Percentiles rank a stretch among this genome's conserved stretches.
These are phyloP conservation scores for Pantherophis guttatus DNA, from an alignment of 2,113 vertebrate species.

Conservation along the genomic window DNA sequence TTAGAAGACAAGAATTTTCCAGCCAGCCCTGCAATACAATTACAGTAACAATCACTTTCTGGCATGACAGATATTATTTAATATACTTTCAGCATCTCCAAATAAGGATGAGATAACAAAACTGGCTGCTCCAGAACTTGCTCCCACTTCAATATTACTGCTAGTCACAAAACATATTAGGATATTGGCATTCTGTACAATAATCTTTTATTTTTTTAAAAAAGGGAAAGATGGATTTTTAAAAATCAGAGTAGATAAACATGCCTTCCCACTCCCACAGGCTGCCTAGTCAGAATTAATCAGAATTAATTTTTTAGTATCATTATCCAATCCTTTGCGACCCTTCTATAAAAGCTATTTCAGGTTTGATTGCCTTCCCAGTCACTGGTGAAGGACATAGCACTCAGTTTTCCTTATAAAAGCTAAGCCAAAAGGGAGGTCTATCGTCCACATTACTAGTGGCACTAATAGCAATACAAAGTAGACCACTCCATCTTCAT, in stretches of 20 bases:
- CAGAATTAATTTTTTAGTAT: conserved; percentile 47
- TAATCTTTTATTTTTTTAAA: conserved; percentile 16
- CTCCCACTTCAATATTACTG: conserved; percentile 19
- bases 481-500: conserved; percentile 68
- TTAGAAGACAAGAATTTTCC: background rate
- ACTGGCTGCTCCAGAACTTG: accelerated
- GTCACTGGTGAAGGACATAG: conserved; percentile 66
- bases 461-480: conserved; percentile 57
- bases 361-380: conserved; percentile 54
- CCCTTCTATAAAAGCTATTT: conserved; percentile 15
- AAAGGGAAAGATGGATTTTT: background rate
- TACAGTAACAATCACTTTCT: background rate
- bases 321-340: conserved; percentile 40
- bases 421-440: conserved; percentile 23
- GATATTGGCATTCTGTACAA: conserved; percentile 8
- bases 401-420: conserved; percentile 68
- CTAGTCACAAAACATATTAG: conserved; percentile 14
- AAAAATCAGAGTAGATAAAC: conserved; percentile 33
- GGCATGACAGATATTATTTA: conserved; percentile 8
- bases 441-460: conserved; percentile 38
- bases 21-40: background rate
- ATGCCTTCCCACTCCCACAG: conserved; percentile 8
- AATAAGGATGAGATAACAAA: background rate
- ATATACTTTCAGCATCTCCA: conserved; percentile 9
- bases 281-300: conserved; percentile 35